phyloP scores from a whole-genome alignment of 92 coral and sea anemone genomes.

The Siderastrea siderea region DNA sequence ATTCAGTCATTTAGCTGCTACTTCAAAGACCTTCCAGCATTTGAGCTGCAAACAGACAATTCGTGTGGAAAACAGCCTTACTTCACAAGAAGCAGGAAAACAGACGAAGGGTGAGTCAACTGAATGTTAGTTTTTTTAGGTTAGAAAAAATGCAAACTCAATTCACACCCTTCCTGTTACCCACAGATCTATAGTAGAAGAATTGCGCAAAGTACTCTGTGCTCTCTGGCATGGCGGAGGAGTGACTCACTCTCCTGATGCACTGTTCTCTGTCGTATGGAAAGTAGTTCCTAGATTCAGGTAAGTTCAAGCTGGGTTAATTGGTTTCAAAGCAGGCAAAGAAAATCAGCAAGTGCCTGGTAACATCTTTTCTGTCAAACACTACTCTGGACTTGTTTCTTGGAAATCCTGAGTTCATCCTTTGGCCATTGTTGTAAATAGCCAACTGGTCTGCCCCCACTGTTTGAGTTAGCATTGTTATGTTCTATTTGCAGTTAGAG shows the following conservation, averaged over 20 bases:
- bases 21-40: constrained; percentile 99
- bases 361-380: no score
- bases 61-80: constrained; percentile 92
- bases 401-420: no score
- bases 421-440: no score
- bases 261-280: constrained; percentile 96
- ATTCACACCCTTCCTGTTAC: no score
- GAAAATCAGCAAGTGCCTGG: no score
- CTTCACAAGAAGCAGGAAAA: constrained; percentile 93
- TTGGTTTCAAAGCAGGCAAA: neutral
- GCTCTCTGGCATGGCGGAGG: constrained; percentile 97
- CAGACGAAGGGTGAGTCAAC: constrained; percentile 92
- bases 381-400: no score
- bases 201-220: constrained; percentile 95
- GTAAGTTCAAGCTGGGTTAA: constrained; percentile 34
- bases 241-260: constrained; percentile 96
- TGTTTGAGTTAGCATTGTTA: no score
- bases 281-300: constrained; percentile 99
- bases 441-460: no score
- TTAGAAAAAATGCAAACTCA: neutral
- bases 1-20: constrained; percentile 97
- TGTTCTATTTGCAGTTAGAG: no score
- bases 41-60: constrained; percentile 90
- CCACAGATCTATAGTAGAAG: constrained; percentile 94
- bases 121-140: neutral